Percentiles rank a stretch among this genome's conserved stretches.
Evolutionary conservation across 2,888 invertebrate species (phyloP).

Genomic region (Ceraclea dissimilis): DNA sequence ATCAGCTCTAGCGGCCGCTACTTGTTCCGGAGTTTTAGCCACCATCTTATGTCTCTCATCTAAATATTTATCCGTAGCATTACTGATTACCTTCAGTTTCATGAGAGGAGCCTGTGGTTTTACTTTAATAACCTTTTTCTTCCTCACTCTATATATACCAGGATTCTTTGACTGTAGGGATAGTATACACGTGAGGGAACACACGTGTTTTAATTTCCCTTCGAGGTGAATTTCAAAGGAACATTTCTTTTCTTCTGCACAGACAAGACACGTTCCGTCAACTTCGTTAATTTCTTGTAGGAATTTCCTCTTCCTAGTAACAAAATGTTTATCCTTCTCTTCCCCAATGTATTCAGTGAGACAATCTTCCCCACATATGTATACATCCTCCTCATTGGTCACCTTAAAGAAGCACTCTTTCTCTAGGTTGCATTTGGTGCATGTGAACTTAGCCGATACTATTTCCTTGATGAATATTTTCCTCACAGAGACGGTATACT

Average conservation of each 20-base stretch:
- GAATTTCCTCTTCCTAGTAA: slow-evolving; percentile 45
- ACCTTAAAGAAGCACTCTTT: slow-evolving; percentile 44
- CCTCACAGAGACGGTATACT: slow-evolving; percentile 28
- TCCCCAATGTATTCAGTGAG: slow-evolving; percentile 47
- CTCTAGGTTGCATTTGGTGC: slow-evolving; percentile 42
- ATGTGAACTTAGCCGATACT: slow-evolving; percentile 33
- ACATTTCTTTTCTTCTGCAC: slow-evolving; percentile 43
- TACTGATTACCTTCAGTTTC: slow-evolving; percentile 46
- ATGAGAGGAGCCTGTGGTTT: slow-evolving; percentile 33
- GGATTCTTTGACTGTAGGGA: slow-evolving; percentile 32
- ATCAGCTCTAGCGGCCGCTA: slow-evolving; percentile 50
- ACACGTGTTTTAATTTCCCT: slow-evolving; percentile 45
- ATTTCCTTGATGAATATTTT: slow-evolving; percentile 36
- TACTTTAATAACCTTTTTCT: slow-evolving; percentile 34
- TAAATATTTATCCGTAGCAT: slow-evolving; percentile 47
- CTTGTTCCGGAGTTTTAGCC: slow-evolving; percentile 51
- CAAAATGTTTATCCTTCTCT: slow-evolving; percentile 48
- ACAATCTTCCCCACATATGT: slow-evolving; percentile 46
- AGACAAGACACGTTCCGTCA: slow-evolving; percentile 41
- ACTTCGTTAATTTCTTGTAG: slow-evolving; percentile 37
- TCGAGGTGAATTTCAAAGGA: slow-evolving; percentile 44
- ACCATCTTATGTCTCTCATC: slow-evolving; percentile 50
- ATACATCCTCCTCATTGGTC: slow-evolving; percentile 43
- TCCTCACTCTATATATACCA: slow-evolving; percentile 22
- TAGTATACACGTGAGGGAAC: slow-evolving; percentile 52